Base-by-base conservation (phyloP, 2,797 vertebrate genomes). In the Halcyon leucocephala region DNA sequence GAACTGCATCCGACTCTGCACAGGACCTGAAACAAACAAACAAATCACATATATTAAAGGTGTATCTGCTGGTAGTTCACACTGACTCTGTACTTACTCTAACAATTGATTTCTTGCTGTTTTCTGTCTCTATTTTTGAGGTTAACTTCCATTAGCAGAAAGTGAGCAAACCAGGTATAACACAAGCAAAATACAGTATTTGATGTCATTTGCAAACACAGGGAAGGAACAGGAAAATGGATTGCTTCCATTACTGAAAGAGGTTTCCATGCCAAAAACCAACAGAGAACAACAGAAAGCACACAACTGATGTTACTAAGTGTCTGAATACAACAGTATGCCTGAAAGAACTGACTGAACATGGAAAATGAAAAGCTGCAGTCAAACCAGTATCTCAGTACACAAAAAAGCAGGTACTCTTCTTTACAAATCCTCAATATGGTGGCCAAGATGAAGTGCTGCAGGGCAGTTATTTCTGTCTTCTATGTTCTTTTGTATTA, bases 1-100 rank as follows among this genome's bases (percentile, higher is more conserved):
- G 60, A 98, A 98, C 85, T 98, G 98, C 97, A 98, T 97, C 84
- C 97, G 98, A 89, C 92, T 97, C 96, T 98, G 99, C 82, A 98
- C 97, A 72, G 99, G 98, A 97, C 99, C 99, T 99, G 97, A 73
- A 89, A 97, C 7, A 44, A 44, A 82, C 97, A 28, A 91, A 96
- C 78, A 86, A 1, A 10, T 61, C 83, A 89, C n/a, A 42, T 5
- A 5, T 9, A 82, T 91, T 93, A 70, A 84, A 95, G 9, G 2
- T 55, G 33, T 35, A 77, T 9, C 20, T 51, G 42, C 13, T 29
- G 42, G 26, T 4, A 69, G 26, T 9, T 12, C 7, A 7, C 79
- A 49, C 0, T 0, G 29, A 81, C 29, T 81, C 48, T 12, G 35
- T 4, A 33, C 5, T 26, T 69, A 48, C 26, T 52, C 11, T 24